Evolutionary conservation across 92 coral and sea anemone species (phyloP), one percentile per base, ranked within the genome.

Genomic region (Phymanthus crucifer): DNA sequence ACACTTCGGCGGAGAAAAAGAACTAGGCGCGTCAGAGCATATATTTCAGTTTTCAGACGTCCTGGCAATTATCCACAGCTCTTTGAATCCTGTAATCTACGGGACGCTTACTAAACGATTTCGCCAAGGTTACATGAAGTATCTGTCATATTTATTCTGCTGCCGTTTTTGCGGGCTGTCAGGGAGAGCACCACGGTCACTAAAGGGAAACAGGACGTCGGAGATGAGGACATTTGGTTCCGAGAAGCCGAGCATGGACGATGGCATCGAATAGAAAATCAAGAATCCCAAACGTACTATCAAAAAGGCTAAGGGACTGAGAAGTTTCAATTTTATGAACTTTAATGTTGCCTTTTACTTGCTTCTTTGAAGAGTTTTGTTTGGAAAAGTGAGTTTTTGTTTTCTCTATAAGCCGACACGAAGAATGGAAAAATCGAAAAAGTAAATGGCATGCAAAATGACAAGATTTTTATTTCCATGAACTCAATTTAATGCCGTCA

Each of bases 71-170:
- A 58, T 87, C 33, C 92, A 92, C 45, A 84, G 93, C 67, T 88
- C 89, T 40, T 72, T 88, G 13, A 92, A 92, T 54, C 93, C 97
- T 7, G 89, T 92, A 21, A 89, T 92, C 37, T 92, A 92, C 73
- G 90, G 91, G 21, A 88, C 92, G 45, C 88, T 90, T 21, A 92
- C 92, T 31, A 88, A 89, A 71, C 92, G 89, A 45, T 87, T 92
- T 72, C 83, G 97, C 40, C 88, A 78, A 24, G 93, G 89, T 50
- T 92, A 80, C 84, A 70, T 46, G 32, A 89, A 85, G 76, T 89
- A 78, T 54, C 54, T 89, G 46, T 80, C 86, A 19, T 82, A 73
- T 58, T 32, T 82, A 27, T 82, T 82, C 67, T 82, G 86, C 48
- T 82, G 86, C 48, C 58, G 77, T 16, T 73, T 35, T 61, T 73